These are phyloP conservation scores for Battus philenor DNA, from an alignment of 1,140 invertebrate species.

Conservation along the genomic window DNA sequence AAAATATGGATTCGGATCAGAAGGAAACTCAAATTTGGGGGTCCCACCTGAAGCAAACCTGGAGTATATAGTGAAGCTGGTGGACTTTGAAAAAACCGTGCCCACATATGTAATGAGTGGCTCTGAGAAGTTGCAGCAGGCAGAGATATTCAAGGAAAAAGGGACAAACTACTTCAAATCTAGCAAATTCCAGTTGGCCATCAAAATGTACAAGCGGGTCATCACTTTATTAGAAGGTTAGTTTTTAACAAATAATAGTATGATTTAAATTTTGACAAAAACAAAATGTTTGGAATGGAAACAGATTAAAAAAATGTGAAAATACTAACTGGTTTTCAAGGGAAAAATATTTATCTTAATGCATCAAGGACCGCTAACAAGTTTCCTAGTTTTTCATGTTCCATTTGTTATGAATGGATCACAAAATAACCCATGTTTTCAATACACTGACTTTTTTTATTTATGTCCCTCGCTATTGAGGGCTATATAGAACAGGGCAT, in stretches of 20 bases:
- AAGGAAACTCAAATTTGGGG: conserved; percentile 81
- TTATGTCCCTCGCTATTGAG: too few relatives aligned
- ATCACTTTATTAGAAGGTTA: conserved; percentile 63
- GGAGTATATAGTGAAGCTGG: conserved; percentile 88
- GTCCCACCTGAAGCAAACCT: conserved; percentile 89
- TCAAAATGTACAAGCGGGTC: conserved; percentile 92
- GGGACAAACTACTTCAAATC: conserved; percentile 94
- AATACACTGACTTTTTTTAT: too few relatives aligned
- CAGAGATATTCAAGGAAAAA: conserved; percentile 91
- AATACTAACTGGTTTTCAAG: too few relatives aligned
- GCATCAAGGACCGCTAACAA: too few relatives aligned
- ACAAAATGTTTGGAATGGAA: too few relatives aligned
- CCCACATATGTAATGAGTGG: conserved; percentile 89
- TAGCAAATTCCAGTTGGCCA: conserved; percentile 86
- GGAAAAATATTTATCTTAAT: too few relatives aligned
- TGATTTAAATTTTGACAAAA: too few relatives aligned
- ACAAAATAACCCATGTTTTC: too few relatives aligned
- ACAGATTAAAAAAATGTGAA: too few relatives aligned
- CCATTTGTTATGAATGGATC: too few relatives aligned
- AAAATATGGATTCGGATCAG: conserved; percentile 88
- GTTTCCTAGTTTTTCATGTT: too few relatives aligned
- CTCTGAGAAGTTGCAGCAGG: conserved; percentile 87
- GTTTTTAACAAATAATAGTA: conserved; percentile 18
- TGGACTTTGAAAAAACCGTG: conserved; percentile 89
- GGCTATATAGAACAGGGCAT: too few relatives aligned